Base-by-base conservation (phyloP, 2,888 invertebrate species). In the Caenorhabditis sp. region DNA sequence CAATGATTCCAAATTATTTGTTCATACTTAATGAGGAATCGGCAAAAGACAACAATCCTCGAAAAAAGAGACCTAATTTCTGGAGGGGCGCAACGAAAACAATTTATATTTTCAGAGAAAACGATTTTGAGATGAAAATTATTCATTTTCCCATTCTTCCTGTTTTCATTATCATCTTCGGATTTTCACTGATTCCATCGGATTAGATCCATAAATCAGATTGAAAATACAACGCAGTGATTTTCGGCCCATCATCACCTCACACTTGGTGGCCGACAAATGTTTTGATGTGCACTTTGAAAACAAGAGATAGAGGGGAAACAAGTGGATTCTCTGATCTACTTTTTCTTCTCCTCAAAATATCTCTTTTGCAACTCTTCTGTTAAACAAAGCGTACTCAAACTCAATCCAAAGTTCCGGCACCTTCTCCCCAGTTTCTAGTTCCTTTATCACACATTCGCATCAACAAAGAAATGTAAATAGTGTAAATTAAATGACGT, bases 351-450 rank as follows among this genome's bases (percentile, higher is more conserved):
- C 31, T 69, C 24, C 76, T 66, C 49, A 77, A 77, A 77, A 69
- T 76, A 76, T 76, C 68, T 22, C 68, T 51, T 61, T 61, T 68
- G 68, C 76, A 51, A 59, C 58, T 68, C 51, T 47, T 68, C 58
- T 38, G 80, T 75, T 81, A 69, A 81, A 81, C 74, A 74, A 75
- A 81, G 80, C 80, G 80, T 81, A 81, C 80, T 74, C 73, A 69
- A 80, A 74, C 74, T 74, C 56, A 56, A 81, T 81, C 58, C 44
- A 68, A 44, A 56, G 47, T 69, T 68, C 76, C 70, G 68, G 49
- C 61, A 51, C 28, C 49, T 44, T 24, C 38, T 54, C 47, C 68
- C 38, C n/a, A 59, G 63, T 49, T 79, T 56, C 54, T 47, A 79
- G 79, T 70, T 79, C 63, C 70, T 79, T 38, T 63, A 70, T 64